Base-by-base conservation (phyloP, 1,140 invertebrate species). In the Bombus balteatus region DNA sequence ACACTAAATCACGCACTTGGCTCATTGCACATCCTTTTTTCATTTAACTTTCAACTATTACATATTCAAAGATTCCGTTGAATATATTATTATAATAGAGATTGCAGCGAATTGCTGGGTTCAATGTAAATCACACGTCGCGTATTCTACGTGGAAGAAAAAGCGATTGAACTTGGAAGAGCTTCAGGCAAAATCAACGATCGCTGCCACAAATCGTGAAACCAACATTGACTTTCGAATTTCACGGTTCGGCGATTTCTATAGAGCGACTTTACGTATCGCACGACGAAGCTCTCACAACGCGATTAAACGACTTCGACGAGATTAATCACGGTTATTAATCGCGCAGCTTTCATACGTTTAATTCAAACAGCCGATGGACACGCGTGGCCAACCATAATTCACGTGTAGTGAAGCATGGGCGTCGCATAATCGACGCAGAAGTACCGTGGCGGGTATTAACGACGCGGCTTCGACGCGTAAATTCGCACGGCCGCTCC, bases 281-380 rank as follows among this genome's bases (percentile, higher is more conserved):
- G 18, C 41, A 28, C n/a, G 41, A 10, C 28, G 25, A 32, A 43
- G 39, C 13, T 12, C 34, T 32, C 13, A 15, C 25, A 10, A 12
- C 12, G 41, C 22, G 15, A 66, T 41, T 41, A n/a, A 77, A 66
- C 73, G 59, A 62, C 62, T 62, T 65, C 37, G 57, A 13, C 43
- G 28, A 37, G 66, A 79, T 71, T 59, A 34, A 70, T 84, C 76
- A 84, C 39, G 66, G 53, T 80, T 73, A 79, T 85, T 73, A 73
- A 41, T 39, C 65, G 9, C 1, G 66, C 12, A 53, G 81, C 81
- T 83, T 77, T 77, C 34, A 62, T 53, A 72, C 65, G 74, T 78
- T 79, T 37, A 79, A 79, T 83, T 66, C 83, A n/a, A 47, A 79
- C 2, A n/a, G 18, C 43, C 47, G 32, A 84, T 72, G 75, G 66